Percentiles rank a stretch among this genome's conserved stretches.
These are phyloP conservation scores for Speoplatyrhinus poulsoni DNA, from an alignment of 2,113 vertebrate genomes.

Conservation along the genomic window DNA sequence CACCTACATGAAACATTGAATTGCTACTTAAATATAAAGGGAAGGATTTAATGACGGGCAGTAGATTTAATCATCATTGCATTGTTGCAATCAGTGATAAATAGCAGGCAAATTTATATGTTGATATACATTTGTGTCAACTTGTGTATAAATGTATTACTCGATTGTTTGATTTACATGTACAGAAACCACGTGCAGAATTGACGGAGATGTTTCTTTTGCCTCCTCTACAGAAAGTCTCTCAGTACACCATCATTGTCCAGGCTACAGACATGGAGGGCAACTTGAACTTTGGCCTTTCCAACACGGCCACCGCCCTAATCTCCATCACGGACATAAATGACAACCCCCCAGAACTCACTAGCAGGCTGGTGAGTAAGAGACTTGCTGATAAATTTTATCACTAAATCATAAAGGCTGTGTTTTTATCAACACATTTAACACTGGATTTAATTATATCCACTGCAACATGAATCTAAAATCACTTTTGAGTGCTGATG, in stretches of 20 bases:
- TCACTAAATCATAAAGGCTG: not conserved
- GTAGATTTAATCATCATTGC: too few species aligned
- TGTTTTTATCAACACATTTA: too few species aligned
- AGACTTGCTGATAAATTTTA: not conserved
- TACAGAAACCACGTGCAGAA: not conserved
- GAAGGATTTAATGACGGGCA: too few species aligned
- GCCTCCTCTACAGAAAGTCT: constrained; percentile 85
- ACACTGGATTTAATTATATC: too few species aligned
- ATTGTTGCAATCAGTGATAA: too few species aligned
- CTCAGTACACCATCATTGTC: constrained; percentile 92
- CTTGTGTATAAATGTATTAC: not conserved
- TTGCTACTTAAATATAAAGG: too few species aligned
- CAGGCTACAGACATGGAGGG: constrained; percentile 99
- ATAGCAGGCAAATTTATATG: not conserved
- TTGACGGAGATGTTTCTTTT: constrained; percentile 1
- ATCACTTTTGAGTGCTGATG: too few species aligned
- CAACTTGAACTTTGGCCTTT: constrained; percentile 93
- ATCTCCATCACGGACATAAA: constrained; percentile 94
- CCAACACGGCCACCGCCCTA: constrained; percentile 94
- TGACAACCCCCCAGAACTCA: constrained; percentile 94
- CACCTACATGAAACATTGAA: too few species aligned
- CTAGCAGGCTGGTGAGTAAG: constrained; percentile 87
- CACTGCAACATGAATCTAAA: too few species aligned
- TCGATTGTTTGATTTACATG: not conserved
- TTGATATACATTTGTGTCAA: not conserved